phyloP scores from a whole-genome alignment of 2,888 invertebrate species.

The Seira musarum region DNA sequence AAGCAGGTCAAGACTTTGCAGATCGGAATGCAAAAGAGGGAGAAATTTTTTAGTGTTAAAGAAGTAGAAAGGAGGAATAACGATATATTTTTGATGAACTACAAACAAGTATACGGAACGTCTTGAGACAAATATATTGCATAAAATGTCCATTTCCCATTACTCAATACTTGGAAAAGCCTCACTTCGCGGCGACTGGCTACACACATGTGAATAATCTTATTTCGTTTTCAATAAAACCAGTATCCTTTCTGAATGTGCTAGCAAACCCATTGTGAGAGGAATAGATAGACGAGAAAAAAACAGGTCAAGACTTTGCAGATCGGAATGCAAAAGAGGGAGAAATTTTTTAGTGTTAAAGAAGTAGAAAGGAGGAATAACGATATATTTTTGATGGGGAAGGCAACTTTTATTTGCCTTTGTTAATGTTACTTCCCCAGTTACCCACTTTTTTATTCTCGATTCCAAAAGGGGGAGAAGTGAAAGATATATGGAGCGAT shows the following conservation, averaged over 20 bases:
- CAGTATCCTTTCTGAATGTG: too few relatives aligned
- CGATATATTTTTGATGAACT: neutral
- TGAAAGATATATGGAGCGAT: constrained; percentile 42
- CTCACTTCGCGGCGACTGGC: neutral
- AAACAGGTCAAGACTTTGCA: constrained; percentile 68
- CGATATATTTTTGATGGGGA: neutral
- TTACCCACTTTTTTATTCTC: constrained; percentile 9
- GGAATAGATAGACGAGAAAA: neutral
- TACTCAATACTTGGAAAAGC: neutral
- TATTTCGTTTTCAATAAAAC: constrained; percentile 9
- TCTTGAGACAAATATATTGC: neutral
- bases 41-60: neutral
- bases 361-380: neutral
- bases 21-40: constrained; percentile 46
- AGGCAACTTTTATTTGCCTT: neutral
- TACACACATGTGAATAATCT: constrained; percentile 27
- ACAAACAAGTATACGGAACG: neutral
- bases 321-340: constrained; percentile 46
- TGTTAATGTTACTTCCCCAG: constrained; percentile 41
- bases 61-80: neutral
- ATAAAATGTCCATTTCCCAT: neutral
- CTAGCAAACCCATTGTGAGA: too few relatives aligned
- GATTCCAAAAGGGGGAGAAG: constrained; percentile 2
- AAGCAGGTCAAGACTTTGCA: constrained; percentile 68
- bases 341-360: neutral